phyloP scores from a whole-genome alignment of 2,113 vertebrate genomes.

The Pseudopipra pipra region DNA sequence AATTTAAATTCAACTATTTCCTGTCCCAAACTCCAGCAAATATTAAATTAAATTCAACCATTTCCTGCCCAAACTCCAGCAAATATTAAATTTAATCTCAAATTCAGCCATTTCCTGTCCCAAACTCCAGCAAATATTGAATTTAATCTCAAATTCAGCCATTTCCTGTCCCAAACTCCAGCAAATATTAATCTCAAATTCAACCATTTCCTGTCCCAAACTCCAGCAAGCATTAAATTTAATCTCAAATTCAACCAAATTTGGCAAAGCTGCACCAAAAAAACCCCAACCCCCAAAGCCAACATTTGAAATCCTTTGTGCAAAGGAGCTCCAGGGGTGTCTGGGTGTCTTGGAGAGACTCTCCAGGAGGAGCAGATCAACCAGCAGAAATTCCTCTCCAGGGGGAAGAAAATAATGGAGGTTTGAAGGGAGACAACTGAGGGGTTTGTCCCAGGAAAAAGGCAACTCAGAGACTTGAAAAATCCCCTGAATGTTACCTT shows the following conservation, averaged over 20 bases:
- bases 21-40: too few species aligned
- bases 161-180: too few species aligned
- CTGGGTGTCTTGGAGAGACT: background rate
- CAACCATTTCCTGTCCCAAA: too few species aligned
- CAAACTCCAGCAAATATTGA: too few species aligned
- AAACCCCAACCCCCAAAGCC: background rate
- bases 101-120: background rate
- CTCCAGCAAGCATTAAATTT: background rate
- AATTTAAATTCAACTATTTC: background rate
- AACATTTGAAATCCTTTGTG: background rate
- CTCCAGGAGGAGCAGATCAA: background rate
- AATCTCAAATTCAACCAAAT: background rate
- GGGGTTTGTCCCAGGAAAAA: background rate
- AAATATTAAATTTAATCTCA: background rate
- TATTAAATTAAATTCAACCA: too few species aligned
- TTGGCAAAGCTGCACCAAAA: background rate
- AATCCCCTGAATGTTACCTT: slow-evolving; percentile 53
- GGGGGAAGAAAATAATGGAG: background rate
- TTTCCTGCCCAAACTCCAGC: too few species aligned
- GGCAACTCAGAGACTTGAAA: background rate
- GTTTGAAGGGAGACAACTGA: background rate
- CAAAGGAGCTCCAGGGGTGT: background rate
- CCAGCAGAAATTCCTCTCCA: background rate
- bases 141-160: too few species aligned
- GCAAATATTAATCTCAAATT: too few species aligned